Base-by-base conservation (phyloP, 2,888 invertebrate species). In the Yponomeuta evonymella region DNA sequence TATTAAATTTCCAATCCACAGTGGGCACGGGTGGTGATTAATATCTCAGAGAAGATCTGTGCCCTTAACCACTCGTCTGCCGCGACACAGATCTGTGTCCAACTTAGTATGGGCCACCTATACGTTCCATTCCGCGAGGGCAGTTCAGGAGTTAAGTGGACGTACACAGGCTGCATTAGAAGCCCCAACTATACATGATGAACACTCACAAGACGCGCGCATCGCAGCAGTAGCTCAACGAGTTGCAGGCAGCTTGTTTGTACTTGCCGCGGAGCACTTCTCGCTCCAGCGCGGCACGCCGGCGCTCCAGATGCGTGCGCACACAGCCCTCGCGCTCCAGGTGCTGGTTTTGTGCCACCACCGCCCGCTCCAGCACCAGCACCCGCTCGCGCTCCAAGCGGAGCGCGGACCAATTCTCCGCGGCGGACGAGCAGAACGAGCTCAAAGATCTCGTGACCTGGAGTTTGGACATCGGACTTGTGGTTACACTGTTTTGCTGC, bases 371-470 rank as follows among this genome's bases (percentile, higher is more conserved):
- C 69, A 92, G 79, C 6, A 83, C 81, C 6, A 89, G 78, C 48
- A 90, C 89, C 3, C 89, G 88, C 62, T 86, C 83, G 2, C 92
- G 79, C 76, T 92, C 92, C 5, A 82, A 81, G 0, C 86, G 82
- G 70, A 92, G 73, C 1, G 90, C 88, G 0, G 87, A 81, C 90
- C 90, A 91, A 5, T 88, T 88, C 29, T 88, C 86, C 2, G 85
- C 84, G n/a, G 87, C 83, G 73, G 76, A 80, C 3, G 83, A 81
- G 73, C 88, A 88, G 64, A 89, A 75, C 2, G 84, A 83, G 48
- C 89, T 83, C 72, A 91, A 74, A 1, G 90, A 88, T 70, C 84
- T 80, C 3, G 87, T 80, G 15, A 86, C 74, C 90, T 90, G 76
- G 51, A 58, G 12, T 12, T 58, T 8, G 43, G 43, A 43, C 43